Base-by-base conservation (phyloP, 1,140 invertebrate species). In the Drosophila dunni region DNA sequence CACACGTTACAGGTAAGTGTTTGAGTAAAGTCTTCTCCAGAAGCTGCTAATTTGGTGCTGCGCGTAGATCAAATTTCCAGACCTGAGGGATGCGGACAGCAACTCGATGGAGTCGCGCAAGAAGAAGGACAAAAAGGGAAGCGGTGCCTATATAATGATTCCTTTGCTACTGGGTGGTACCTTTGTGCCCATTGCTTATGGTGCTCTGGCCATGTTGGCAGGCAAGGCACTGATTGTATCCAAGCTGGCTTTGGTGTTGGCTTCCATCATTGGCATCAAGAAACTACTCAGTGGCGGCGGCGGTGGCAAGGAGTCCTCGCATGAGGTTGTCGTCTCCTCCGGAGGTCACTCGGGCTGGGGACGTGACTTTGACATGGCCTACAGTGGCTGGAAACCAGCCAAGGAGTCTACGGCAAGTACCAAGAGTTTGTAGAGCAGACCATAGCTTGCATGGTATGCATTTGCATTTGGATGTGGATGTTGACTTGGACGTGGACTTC, bases 161-260 rank as follows among this genome's bases (percentile, higher is more conserved):
- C 96, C 96, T 4, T 90, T 97, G 50, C 93, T 97, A 79, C 95
- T 97, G 65, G 96, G 95, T 34, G 96, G 96, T 45, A 96, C 96
- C 74, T 92, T 97, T 81, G 94, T 97, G 11, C 96, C 96, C 1
- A 92, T 97, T 29, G 96, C 96, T 4, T 95, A 97, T 46, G 96
- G 96, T 50, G 96, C 96, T 3, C 92, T 97, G 5, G 96, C 96
- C 3, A 94, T 97, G 11, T 91, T 97, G 34, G 96, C 96, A 17
- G 96, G 96, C 65, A 97, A 97, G 91, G 96, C 96, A 38, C 92
- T 97, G 38, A 97, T 97, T 78, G 95, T 97, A 51, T 96, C 96
- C 82, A 97, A 97, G 88, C 92, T 97, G 46, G 96, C 96, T 7
- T 90, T 97, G 36, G 96, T 96, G 0, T 92, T 97, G 20, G 96